Conservation (phyloP, 2,888 invertebrate genomes). For the Ormyrus pomaceus region DNA sequence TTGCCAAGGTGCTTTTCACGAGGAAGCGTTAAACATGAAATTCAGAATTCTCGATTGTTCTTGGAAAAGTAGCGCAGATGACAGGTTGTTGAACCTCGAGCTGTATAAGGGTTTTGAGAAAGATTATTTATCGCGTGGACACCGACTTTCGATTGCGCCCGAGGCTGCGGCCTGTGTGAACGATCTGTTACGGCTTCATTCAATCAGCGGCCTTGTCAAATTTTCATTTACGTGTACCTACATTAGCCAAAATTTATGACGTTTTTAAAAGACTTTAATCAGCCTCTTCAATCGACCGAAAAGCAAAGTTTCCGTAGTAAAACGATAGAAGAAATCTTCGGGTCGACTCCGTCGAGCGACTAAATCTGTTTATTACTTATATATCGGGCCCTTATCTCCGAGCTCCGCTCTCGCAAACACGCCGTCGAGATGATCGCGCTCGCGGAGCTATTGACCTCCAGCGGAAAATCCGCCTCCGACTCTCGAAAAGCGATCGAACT, state of each 20-base stretch:
- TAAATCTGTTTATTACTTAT: too few relatives aligned
- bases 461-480: constrained; percentile 7
- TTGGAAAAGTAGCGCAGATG: constrained; percentile 25
- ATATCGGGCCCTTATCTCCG: too few relatives aligned
- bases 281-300: too few relatives aligned
- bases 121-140: constrained; percentile 40
- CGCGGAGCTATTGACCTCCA: constrained; percentile 29
- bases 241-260: too few relatives aligned
- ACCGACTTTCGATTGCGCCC: constrained; percentile 28
- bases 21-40: not conserved
- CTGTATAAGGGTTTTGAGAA: constrained; percentile 18
- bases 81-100: constrained; percentile 7
- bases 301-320: too few relatives aligned
- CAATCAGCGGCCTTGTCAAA: constrained; percentile 4
- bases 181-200: constrained; percentile 15
- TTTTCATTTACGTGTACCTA: too few relatives aligned
- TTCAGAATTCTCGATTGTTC: constrained; percentile 32
- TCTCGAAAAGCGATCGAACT: not conserved
- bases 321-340: too few relatives aligned
- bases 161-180: constrained; percentile 4
- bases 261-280: too few relatives aligned
- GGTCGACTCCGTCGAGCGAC: too few relatives aligned
- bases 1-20: not conserved
- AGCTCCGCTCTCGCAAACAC: too few relatives aligned
- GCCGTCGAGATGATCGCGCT: not conserved